phyloP scores from a whole-genome alignment of 2,888 invertebrate species.

The Perithous albicinctus region DNA sequence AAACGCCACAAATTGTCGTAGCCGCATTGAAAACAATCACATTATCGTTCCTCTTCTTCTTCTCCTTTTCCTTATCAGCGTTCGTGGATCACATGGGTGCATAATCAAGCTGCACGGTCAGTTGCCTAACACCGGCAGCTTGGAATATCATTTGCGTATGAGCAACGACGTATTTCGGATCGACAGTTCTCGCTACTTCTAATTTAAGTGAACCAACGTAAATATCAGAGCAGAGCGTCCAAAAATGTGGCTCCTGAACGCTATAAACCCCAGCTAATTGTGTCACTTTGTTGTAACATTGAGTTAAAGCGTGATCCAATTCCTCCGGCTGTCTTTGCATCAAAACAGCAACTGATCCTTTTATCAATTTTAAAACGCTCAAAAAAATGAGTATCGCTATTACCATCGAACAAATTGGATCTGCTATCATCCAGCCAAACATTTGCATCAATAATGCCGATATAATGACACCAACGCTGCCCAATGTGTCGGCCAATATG shows the following conservation, averaged over 20 bases:
- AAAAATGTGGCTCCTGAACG: slow-evolving; percentile 98
- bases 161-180: slow-evolving; percentile 96
- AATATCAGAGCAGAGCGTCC: slow-evolving; percentile 98
- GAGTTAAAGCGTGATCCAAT: slow-evolving; percentile 93
- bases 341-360: slow-evolving; percentile 94
- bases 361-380: slow-evolving; percentile 93
- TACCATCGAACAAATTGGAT: slow-evolving; percentile 99
- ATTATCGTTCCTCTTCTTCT: not conserved
- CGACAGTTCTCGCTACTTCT: slow-evolving; percentile 97
- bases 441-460: slow-evolving; percentile 96
- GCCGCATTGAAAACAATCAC: slow-evolving; percentile 22
- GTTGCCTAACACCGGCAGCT: slow-evolving; percentile 95
- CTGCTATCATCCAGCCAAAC: slow-evolving; percentile 99
- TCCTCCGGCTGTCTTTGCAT: slow-evolving; percentile 97
- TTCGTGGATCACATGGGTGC: slow-evolving; percentile 89
- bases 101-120: slow-evolving; percentile 97
- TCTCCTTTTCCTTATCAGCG: slow-evolving; percentile 15
- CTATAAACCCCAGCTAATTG: slow-evolving; percentile 97
- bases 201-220: slow-evolving; percentile 97
- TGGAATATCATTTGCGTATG: slow-evolving; percentile 98
- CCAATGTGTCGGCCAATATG: slow-evolving; percentile 97
- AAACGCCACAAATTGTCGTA: slow-evolving; percentile 72
- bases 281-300: slow-evolving; percentile 95
- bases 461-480: slow-evolving; percentile 98
- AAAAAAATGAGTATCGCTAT: slow-evolving; percentile 95